A percentile compares a stretch with the other conserved stretches of the same genome.
These are phyloP conservation scores for Octodon degus DNA, from an alignment of 2,113 vertebrate genomes.

Conservation along the genomic window DNA sequence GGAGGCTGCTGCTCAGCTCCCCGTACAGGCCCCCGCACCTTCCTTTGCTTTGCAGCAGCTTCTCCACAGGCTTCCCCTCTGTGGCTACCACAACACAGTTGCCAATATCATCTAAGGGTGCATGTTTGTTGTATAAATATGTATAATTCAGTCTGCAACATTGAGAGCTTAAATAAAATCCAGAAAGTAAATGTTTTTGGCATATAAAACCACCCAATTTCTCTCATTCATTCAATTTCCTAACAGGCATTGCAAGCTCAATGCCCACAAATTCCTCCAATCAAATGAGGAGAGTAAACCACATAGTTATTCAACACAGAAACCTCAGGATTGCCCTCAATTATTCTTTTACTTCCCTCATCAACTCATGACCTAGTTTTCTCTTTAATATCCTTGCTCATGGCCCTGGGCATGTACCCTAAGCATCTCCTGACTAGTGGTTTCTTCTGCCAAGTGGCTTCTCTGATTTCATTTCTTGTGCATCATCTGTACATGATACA, in stretches of 20 bases:
- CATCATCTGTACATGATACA: not conserved
- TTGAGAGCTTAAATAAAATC: not conserved
- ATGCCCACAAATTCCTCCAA: not conserved
- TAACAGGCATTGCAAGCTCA: not conserved
- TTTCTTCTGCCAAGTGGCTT: not conserved
- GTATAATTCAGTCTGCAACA: not conserved
- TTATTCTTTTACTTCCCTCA: not conserved
- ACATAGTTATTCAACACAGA: not conserved
- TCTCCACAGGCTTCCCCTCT: not conserved
- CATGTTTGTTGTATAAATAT: not conserved
- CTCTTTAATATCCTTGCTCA: not conserved
- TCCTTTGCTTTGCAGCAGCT: not conserved
- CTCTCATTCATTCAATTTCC: not conserved
- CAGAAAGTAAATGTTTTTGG: not conserved
- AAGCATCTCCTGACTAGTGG: not conserved
- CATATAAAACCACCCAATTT: no score
- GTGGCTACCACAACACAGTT: not conserved
- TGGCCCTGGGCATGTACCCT: not conserved
- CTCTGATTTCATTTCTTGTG: not conserved
- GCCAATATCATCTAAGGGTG: not conserved
- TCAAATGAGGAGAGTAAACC: not conserved
- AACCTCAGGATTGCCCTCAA: not conserved
- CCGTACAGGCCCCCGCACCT: fast-evolving
- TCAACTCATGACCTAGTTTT: not conserved
- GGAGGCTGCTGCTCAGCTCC: not conserved